Conservation (phyloP, 2,888 invertebrate genomes). For the Cephus runcator region DNA sequence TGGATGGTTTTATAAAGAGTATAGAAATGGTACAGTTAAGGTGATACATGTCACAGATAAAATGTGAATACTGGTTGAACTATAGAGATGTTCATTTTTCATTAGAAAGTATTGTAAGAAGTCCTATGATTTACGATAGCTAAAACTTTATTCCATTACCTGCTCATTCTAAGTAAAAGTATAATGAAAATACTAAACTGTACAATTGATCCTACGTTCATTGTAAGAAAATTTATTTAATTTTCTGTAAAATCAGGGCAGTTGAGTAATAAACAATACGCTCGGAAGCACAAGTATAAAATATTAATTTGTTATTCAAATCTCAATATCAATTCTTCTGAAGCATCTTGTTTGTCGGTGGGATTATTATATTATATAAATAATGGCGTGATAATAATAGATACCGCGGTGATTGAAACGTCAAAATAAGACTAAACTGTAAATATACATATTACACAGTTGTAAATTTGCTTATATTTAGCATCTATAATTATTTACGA, state of each 20-base stretch:
- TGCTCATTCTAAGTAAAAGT: not conserved
- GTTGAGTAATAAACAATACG: not conserved
- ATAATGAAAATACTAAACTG: not conserved
- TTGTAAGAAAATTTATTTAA: not conserved
- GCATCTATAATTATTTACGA: not conserved
- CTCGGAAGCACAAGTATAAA: not conserved
- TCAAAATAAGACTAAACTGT: not conserved
- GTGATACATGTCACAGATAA: not conserved
- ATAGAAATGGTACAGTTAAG: not conserved
- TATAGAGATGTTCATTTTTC: not conserved
- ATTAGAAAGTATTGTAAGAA: not conserved
- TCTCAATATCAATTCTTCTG: not conserved
- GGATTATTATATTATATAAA: slow-evolving; percentile 3
- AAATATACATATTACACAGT: not conserved
- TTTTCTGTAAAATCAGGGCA: not conserved
- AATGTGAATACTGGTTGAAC: not conserved
- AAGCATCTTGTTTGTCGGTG: not conserved
- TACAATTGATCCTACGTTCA: not conserved
- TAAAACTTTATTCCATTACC: not conserved
- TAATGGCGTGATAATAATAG: not conserved
- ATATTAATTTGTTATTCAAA: not conserved
- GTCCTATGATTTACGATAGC: not conserved
- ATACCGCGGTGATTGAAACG: not conserved
- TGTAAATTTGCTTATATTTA: not conserved
- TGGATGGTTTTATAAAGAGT: not conserved